Base-by-base conservation (phyloP, 2,797 vertebrate species). In the Eospalax fontanierii region DNA sequence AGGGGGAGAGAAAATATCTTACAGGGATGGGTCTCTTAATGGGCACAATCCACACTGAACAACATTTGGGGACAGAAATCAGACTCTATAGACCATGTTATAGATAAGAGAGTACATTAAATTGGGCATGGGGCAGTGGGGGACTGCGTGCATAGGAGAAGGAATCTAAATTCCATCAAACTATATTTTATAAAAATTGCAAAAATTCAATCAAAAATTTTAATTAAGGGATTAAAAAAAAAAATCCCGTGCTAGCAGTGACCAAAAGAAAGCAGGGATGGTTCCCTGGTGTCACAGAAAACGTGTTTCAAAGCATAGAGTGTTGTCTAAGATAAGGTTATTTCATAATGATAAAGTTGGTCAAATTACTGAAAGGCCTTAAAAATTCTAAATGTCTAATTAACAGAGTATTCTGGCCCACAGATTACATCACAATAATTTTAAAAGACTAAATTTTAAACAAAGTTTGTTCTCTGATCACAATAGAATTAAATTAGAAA, bases 261-360 rank as follows among this genome's bases (percentile, higher is more conserved):
- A 65, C 54, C 18, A 74, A 80, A 92, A 80, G 14, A 85, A 85
- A 85, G 24, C 26, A 92, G 38, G 18, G 50, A 2, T 78, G 30
- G 26, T 35, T 65, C 85, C 66, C 19, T 66, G 30, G 21, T 75
- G 43, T 63, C 11, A 75, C 4, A n/a, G 1, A 80, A 80, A 50
- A 83, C 50, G 78, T 35, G 74, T 87, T 89, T 93, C 61, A 81
- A 75, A 80, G 50, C 21, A 75, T 26, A 90, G 6, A 85, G 33
- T 85, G 66, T 50, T 89, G 24, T 35, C 59, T 68, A 38, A 81
- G 28, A 70, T 82, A 87, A 81, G 28, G 6, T 82, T 76, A 93
- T 80, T 93, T 82, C 54, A 63, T 59, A 70, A 87, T 65, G 18
- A 65, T 68, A 46, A 84, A 57, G 24, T 78, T 28, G 28, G 40